Evolutionary conservation across 1,140 invertebrate species (phyloP).

Genomic region (Pogonus chalceus): DNA sequence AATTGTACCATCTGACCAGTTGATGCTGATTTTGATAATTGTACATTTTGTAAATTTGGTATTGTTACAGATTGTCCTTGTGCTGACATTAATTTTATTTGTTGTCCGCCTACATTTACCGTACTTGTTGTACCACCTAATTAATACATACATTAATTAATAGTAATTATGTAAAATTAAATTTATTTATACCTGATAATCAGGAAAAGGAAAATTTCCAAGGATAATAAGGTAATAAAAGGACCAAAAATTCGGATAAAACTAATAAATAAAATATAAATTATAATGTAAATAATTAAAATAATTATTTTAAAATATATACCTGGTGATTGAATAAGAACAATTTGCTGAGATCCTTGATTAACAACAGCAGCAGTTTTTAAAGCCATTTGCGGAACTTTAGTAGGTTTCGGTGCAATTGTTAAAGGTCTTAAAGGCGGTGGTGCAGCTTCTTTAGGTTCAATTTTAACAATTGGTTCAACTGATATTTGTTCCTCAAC

Average conservation of each 20-base stretch:
- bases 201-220: background rate
- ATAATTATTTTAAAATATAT: too few relatives aligned
- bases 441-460: background rate
- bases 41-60: slow-evolving; percentile 21
- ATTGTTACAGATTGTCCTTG: slow-evolving; percentile 30
- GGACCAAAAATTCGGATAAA: background rate
- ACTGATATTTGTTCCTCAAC: too few relatives aligned
- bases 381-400: slow-evolving; percentile 29
- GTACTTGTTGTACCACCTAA: background rate
- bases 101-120: slow-evolving; percentile 8
- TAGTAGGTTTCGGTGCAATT: slow-evolving; percentile 34
- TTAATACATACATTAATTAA: too few relatives aligned
- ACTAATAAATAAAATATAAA: background rate
- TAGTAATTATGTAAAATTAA: background rate
- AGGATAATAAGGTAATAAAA: background rate
- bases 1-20: background rate
- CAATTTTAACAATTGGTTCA: slow-evolving; percentile 14
- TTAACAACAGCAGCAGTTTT: slow-evolving; percentile 23
- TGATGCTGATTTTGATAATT: background rate
- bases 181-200: too few relatives aligned
- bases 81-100: slow-evolving; percentile 29
- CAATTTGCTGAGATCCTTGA: slow-evolving; percentile 18
- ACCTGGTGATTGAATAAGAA: slow-evolving; percentile 10
- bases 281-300: background rate
- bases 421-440: slow-evolving; percentile 32